phyloP scores from a whole-genome alignment of 2,113 vertebrate genomes.

The Columbina picui region DNA sequence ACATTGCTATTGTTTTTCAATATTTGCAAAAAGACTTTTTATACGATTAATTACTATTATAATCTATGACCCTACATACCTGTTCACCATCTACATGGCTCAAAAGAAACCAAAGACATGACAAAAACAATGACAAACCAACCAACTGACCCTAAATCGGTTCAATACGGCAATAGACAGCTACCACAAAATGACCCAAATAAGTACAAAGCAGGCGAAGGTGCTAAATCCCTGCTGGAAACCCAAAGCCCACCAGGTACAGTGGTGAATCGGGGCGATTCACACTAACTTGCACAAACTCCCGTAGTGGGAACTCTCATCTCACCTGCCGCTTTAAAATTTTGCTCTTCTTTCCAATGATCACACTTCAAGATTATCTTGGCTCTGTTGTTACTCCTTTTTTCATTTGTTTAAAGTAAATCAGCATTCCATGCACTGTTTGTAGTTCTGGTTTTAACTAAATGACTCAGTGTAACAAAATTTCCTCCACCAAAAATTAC shows the following conservation, averaged over 20 bases:
- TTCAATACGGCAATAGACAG: neutral
- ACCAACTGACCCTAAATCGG: neutral
- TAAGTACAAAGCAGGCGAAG: neutral
- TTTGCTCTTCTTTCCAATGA: neutral
- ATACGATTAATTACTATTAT: neutral
- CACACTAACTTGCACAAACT: neutral
- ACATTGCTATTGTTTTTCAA: neutral
- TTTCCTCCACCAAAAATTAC: neutral
- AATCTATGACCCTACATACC: neutral
- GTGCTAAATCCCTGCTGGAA: neutral
- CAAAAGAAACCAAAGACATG: neutral
- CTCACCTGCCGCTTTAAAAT: neutral
- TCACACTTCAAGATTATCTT: neutral
- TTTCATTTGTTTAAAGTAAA: neutral
- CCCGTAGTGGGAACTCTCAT: neutral
- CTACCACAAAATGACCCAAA: neutral
- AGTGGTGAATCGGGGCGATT: neutral
- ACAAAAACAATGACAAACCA: neutral
- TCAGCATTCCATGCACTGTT: neutral
- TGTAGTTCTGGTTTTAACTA: neutral
- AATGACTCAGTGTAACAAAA: neutral
- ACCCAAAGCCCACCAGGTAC: neutral
- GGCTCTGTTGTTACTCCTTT: neutral
- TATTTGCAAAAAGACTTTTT: neutral
- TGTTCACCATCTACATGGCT: neutral